Evolutionary conservation across 2,797 vertebrate genomes (phyloP), one percentile per base, ranked within the genome.

Genomic region (Darevskia mixta): DNA sequence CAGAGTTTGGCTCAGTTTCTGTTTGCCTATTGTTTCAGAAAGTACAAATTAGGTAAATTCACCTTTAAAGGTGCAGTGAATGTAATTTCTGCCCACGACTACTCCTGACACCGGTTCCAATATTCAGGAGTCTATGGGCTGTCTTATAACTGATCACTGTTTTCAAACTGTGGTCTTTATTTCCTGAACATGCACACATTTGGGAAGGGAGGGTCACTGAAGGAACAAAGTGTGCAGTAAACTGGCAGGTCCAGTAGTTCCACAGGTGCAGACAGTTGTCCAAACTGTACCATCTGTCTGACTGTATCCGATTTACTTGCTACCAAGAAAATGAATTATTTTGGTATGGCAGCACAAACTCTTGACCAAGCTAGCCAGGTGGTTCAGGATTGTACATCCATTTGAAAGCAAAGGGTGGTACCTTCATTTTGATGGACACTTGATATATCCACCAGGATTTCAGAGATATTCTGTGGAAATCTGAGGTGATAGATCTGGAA

Each of bases 391-490:
- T 69, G 75, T 8, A 2, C 8, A 29, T 84, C 69, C 9, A 25
- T 2, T 25, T 67, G 66, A 67, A 29, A 67, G 66, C 66, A 67
- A 67, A 8, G 25, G 66, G 25, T 1, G 25, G 66, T 8, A 67
- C 9, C 66, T 29, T 25, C 76, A 0, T n/a, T 76, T 1, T 2
- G 89, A 2, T 38, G 3, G 0, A 2, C 0, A 6, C 43, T 25
- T 1, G 58, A 83, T 41, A 5, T 3, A 69, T 20, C 32, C 15
- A 58, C 17, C 66, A 18, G 8, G 8, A n/a, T 32, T 64, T 77
- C 27, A 7, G 15, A 71, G 17, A 10, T 13, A 72, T 1, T 5
- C 17, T 82, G 32, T 38, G 29, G 55, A 41, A 81, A 10, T 80
- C 49, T 87, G 69, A 49, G 15, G 5, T 43, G 11, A 61, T 15